Evolutionary conservation across 2,888 invertebrate genomes (phyloP).

Genomic region (Trissolcus brochymenae): DNA sequence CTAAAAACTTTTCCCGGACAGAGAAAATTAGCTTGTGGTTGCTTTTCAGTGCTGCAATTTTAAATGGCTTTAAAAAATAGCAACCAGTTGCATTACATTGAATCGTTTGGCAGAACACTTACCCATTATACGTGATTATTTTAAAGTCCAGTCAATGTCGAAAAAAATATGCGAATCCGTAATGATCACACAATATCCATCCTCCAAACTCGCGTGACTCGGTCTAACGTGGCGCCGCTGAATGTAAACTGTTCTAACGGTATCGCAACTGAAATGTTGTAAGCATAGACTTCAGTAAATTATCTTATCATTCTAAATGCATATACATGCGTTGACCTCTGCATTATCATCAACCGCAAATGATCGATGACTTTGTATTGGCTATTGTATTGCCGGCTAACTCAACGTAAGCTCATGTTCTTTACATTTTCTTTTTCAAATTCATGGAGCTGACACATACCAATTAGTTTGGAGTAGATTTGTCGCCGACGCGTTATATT

Average conservation of each 20-base stretch:
- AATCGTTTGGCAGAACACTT: slow-evolving; percentile 17
- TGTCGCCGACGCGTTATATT: no score
- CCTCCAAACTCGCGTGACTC: slow-evolving; percentile 12
- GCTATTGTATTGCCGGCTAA: no score
- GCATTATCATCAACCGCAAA: slow-evolving; percentile 49
- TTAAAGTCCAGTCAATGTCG: slow-evolving; percentile 8
- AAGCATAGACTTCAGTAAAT: slow-evolving; percentile 44
- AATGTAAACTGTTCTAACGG: slow-evolving; percentile 36
- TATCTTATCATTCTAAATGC: slow-evolving; percentile 56
- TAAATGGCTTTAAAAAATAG: neutral
- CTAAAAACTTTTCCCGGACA: no score
- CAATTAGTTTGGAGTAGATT: no score
- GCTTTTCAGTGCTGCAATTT: no score
- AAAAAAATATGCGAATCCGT: slow-evolving; percentile 8
- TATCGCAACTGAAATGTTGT: slow-evolving; percentile 49
- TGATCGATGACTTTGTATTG: slow-evolving; percentile 24
- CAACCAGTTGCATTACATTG: neutral
- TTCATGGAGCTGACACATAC: no score
- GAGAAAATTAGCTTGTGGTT: no score
- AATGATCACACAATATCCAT: slow-evolving; percentile 37
- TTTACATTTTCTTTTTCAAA: no score
- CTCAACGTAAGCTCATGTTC: no score
- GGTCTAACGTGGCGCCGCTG: slow-evolving; percentile 30
- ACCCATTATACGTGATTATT: slow-evolving; percentile 43
- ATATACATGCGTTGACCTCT: slow-evolving; percentile 56